A percentile compares a stretch with the other conserved stretches of the same genome.
These are phyloP conservation scores for Clarias batrachus DNA, from an alignment of 2,113 vertebrate genomes.

Conservation along the genomic window DNA sequence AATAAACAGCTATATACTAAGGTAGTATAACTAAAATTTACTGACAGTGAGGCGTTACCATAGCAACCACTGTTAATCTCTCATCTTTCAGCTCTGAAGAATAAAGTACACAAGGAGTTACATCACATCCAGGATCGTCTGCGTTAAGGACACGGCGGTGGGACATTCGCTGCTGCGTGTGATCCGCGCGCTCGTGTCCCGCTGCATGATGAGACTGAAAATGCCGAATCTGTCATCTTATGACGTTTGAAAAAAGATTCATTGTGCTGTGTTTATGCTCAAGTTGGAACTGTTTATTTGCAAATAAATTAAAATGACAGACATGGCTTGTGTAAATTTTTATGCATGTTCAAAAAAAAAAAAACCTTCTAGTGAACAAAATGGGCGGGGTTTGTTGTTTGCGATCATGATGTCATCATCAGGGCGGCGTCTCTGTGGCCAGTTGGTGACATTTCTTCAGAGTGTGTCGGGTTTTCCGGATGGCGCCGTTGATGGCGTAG, in stretches of 20 bases:
- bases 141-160: background rate
- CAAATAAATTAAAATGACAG: conserved; percentile 6
- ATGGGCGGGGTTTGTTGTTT: background rate
- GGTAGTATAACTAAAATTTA: background rate
- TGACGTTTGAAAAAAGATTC: background rate
- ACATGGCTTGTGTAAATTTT: background rate
- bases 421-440: background rate
- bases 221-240: background rate
- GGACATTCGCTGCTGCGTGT: too few species aligned
- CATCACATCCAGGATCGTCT: background rate
- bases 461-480: conserved; percentile 68
- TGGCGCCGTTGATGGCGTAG: conserved; percentile 72
- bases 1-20: background rate
- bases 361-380: background rate
- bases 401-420: background rate
- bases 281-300: background rate
- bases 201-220: background rate
- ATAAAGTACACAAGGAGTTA: too few species aligned
- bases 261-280: background rate
- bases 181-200: too few species aligned
- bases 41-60: background rate
- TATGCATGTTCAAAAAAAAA: background rate
- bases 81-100: background rate
- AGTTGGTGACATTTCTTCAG: conserved; percentile 45
- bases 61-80: background rate